Percentiles rank a stretch among this genome's conserved stretches.
These are phyloP conservation scores for Heliconius cydno DNA, from an alignment of 2,888 invertebrate genomes.

Conservation along the genomic window DNA sequence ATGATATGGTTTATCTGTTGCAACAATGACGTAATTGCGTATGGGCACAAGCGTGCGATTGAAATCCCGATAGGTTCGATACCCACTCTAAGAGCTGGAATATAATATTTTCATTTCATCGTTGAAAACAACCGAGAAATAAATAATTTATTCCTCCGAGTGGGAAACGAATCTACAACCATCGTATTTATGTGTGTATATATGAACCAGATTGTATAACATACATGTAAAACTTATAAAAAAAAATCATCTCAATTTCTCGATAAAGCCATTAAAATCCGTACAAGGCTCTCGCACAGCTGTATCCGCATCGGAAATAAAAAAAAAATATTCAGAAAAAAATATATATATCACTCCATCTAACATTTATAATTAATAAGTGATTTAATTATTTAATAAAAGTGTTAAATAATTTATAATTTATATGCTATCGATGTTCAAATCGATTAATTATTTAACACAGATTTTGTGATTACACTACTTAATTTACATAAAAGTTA, in stretches of 20 bases:
- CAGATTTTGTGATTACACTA: not conserved
- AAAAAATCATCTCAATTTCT: not conserved
- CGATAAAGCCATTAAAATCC: not conserved
- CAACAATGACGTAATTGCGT: no score
- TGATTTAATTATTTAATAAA: not conserved
- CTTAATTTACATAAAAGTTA: not conserved
- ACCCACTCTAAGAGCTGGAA: no score
- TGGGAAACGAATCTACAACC: no score
- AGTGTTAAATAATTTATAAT: not conserved
- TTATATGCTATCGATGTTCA: conserved; percentile 3
- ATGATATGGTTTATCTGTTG: no score
- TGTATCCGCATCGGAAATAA: conserved; percentile 22
- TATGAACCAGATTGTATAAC: no score
- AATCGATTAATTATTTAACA: conserved; percentile 4
- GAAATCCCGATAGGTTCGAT: no score
- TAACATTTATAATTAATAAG: conserved; percentile 1
- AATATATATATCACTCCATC: not conserved
- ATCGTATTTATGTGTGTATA: no score
- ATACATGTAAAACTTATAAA: not conserved
- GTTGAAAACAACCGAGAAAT: no score
- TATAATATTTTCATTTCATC: no score
- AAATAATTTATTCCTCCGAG: no score
- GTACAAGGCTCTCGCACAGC: not conserved
- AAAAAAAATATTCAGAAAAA: conserved; percentile 4
- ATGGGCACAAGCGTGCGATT: no score